Base-by-base conservation (phyloP, 2,113 vertebrate genomes). In the Monopterus albus region DNA sequence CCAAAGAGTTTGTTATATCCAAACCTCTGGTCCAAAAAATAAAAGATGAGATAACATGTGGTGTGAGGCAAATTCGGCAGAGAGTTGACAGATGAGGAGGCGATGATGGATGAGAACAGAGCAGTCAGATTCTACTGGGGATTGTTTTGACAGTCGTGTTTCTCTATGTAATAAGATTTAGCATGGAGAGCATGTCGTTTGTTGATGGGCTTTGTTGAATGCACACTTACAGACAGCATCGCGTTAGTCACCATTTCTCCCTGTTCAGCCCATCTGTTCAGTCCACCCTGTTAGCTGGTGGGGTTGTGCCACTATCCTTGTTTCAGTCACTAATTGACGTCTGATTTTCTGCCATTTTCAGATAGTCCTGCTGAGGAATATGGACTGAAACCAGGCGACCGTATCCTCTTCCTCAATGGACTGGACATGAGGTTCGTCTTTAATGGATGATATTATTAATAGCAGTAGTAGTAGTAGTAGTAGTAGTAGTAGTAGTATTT, bases 331-430 rank as follows among this genome's bases (percentile, higher is more conserved):
- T 29, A 40, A 63, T 47, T 42, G 51, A 72, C 61, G 36, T 53
- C 7, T 76, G 38, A 33, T 28, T 74, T 49, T 62, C 65, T 77
- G 23, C 63, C 15, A n/a, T n/a, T 75, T 33, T 2, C 74, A 99
- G 98, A 97, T 53, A 99, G 97, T 75, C 98, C 98, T 0, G 98
- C 98, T 1, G 97, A 99, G 78, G 97, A 95, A 33, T 96, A 96
- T 40, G 95, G 95, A 26, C 95, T 99, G 82, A 97, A 95, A 82
- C 82, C 96, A 13, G 97, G 98, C 1, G 96, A 99, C 85, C 93
- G 96, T 5, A 97, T 99, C 79, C 92, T 99, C 20, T 98, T 98
- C 88, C 96, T 99, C 75, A 99, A 99, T 0, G 98, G 98, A 25
- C 91, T 99, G 85, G 98, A 99, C 87, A 98, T 99, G 98, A 98